Evolutionary conservation across 2,113 vertebrate genomes (phyloP), one percentile per base, ranked within the genome.

Genomic region (Zosterops borbonicus): DNA sequence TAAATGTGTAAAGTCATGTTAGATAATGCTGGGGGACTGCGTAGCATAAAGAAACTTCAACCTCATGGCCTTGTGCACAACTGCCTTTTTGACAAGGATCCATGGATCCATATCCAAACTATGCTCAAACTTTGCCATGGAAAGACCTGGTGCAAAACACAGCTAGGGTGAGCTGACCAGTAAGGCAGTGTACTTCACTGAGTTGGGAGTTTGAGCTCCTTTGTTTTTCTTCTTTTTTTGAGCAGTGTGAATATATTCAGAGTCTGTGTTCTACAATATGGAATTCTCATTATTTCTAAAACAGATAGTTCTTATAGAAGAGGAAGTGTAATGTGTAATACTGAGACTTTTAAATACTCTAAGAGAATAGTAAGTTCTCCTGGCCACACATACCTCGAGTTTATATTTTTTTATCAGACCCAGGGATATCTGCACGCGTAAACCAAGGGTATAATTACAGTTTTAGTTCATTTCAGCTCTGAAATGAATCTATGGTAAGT

Each of bases 401-500:
- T 80, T 80, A 10, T 74, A 2, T 37, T 75, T 91, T 90, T 96
- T 76, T 83, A 77, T 79, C 90, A 94, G 56, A 80, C 70, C 37
- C 64, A 68, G 56, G 50, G 78, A 90, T 59, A 82, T 91, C 58
- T 60, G 71, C 69, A 55, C 24, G 2, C 2, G 9, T 82, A 91
- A 94, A 92, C 69, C 88, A 86, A 80, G 89, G 53, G 35, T 79
- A 75, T 96, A 96, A 94, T 96, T 95, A 90, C 68, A 83, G 85
- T 93, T 93, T 90, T 96, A 92, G 81, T 89, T 92, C 77, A 87
- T 96, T 97, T 96, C 93, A 95, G 73, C 81, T 90, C 79, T 83
- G 94, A 95, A 96, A 94, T 95, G 62, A 94, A 78, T 95, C 78
- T 76, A 4, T 89, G 68, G 56, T 39, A 75, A 86, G 81, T 90